Evolutionary conservation across 2,113 vertebrate species (phyloP).

Genomic region (Capra hircus): DNA sequence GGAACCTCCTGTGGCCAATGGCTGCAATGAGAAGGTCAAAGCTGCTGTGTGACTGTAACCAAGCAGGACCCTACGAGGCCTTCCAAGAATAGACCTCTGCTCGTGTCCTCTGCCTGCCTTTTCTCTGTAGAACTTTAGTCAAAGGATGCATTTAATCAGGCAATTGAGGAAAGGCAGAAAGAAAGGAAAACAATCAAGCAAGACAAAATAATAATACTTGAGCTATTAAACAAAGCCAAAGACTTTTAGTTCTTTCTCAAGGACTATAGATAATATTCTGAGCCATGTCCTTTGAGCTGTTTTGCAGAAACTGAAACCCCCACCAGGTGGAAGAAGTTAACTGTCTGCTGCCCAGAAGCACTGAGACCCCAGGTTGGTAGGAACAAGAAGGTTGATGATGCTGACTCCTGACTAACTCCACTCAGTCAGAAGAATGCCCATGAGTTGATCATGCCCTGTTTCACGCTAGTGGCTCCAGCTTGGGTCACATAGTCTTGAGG

Average conservation of each 20-base stretch:
- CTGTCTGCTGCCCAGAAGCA: background rate
- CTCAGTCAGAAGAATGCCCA: background rate
- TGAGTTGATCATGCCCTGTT: background rate
- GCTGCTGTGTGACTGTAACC: background rate
- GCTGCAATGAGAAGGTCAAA: slow-evolving; percentile 7
- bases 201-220: background rate
- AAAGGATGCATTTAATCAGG: background rate
- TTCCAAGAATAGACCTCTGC: background rate
- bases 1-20: background rate
- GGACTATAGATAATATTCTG: background rate
- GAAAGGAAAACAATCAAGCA: background rate
- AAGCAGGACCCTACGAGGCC: background rate
- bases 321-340: background rate
- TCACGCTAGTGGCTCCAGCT: background rate
- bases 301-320: background rate
- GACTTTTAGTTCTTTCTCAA: background rate
- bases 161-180: background rate
- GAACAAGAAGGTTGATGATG: background rate
- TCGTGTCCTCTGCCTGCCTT: background rate
- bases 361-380: background rate
- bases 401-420: background rate
- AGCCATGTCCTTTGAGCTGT: background rate
- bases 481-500: background rate
- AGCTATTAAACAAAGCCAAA: background rate
- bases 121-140: background rate